Conservation (phyloP, 53 echinoderm and acorn worm genomes). For the Holothuria scabra region DNA sequence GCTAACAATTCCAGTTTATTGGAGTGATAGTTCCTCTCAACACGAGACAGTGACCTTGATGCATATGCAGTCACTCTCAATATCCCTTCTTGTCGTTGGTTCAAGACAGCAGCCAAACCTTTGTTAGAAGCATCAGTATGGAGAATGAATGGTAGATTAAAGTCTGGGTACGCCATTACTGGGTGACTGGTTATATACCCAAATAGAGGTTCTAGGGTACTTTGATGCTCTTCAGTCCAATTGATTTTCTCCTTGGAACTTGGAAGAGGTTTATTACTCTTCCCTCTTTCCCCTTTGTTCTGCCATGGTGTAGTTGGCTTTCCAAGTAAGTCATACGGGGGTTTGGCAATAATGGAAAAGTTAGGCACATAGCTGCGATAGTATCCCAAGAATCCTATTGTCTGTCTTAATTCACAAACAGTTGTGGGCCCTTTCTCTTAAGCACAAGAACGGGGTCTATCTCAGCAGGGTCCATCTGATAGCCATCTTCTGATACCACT, state of each 20-base stretch:
- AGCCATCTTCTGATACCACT: too few species aligned
- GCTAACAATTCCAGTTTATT: conserved; percentile 61
- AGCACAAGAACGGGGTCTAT: conserved; percentile 37
- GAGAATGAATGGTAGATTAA: conserved; percentile 51
- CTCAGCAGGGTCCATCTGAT: conserved; percentile 52
- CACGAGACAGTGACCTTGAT: conserved; percentile 52
- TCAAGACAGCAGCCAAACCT: conserved; percentile 71
- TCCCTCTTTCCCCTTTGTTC: background rate
- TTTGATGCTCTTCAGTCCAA: conserved; percentile 51
- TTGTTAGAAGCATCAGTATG: conserved; percentile 71
- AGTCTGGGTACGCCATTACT: conserved; percentile 52
- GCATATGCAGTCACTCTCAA: conserved; percentile 59
- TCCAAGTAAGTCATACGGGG: conserved; percentile 53
- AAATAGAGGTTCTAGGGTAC: background rate
- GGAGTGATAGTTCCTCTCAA: conserved; percentile 68
- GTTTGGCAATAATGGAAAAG: conserved; percentile 49
- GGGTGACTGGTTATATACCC: conserved; percentile 44
- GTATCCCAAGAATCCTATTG: conserved; percentile 56
- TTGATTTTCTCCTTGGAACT: conserved; percentile 35
- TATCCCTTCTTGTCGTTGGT: conserved; percentile 64
- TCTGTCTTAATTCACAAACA: conserved; percentile 59
- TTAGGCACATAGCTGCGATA: conserved; percentile 39
- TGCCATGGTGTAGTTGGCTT: background rate
- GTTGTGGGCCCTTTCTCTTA: conserved; percentile 44
- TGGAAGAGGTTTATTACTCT: background rate